Evolutionary conservation across 2,888 invertebrate species (phyloP).

Genomic region (Trichopoda pennipes): DNA sequence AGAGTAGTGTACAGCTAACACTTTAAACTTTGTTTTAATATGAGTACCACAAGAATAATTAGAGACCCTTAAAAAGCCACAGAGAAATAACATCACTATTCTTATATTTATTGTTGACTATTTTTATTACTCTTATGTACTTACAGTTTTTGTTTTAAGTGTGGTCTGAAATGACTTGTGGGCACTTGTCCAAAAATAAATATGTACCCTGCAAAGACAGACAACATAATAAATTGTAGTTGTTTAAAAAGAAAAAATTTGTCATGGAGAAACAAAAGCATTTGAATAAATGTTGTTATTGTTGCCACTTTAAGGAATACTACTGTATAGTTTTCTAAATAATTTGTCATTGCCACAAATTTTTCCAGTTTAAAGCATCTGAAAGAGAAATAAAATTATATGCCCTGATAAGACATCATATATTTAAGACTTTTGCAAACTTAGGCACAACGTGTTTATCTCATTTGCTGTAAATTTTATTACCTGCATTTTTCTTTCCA

Average conservation of each 20-base stretch:
- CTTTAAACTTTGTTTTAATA: conserved; percentile 12
- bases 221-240: conserved; percentile 5
- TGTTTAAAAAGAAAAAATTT: background rate
- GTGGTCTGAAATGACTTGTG: conserved; percentile 51
- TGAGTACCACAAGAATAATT: background rate
- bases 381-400: too few species aligned
- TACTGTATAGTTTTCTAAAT: too few species aligned
- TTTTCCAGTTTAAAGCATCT: too few species aligned
- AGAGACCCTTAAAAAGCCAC: conserved; percentile 34
- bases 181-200: conserved; percentile 63
- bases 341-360: too few species aligned
- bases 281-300: too few species aligned
- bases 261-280: too few species aligned
- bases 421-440: too few species aligned
- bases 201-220: conserved; percentile 8
- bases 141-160: conserved; percentile 31
- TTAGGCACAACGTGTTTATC: too few species aligned
- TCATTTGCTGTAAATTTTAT: too few species aligned
- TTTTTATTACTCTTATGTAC: background rate
- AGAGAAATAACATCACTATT: conserved; percentile 5
- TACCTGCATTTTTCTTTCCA: too few species aligned
- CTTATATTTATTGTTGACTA: conserved; percentile 3
- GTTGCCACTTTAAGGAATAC: too few species aligned
- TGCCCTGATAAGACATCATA: too few species aligned
- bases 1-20: background rate